Base-by-base conservation (phyloP, 1,140 invertebrate species). In the Acromyrmex charruanus region DNA sequence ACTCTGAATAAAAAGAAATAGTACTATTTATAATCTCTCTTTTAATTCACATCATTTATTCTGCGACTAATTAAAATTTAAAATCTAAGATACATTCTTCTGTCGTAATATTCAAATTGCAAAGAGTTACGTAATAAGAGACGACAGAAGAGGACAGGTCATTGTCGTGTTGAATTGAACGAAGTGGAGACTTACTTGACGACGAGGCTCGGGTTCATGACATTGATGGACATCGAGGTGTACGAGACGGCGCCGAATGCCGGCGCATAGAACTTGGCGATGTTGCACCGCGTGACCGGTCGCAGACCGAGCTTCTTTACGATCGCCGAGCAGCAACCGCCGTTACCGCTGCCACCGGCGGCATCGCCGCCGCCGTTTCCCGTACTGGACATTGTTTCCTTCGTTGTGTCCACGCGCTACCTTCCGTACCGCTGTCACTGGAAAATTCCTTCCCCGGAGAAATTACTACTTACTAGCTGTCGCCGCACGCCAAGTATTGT, bases 161-260 rank as follows among this genome's bases (percentile, higher is more conserved):
- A 1, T 53, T n/a, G 28, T 51, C 44, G 14, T 14, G 0, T 44
- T 3, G 10, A 69, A n/a, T 49, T 4, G 10, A 65, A 66, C 12
- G 10, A 21, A 35, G 4, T 4, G 16, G 31, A 77, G 31, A 25
- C 68, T 93, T 95, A 96, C 96, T 96, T 96, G 21, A 96, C 91
- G 10, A 96, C 93, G 59, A 97, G 94, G 61, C 94, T 94, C 0
- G 97, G 97, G 91, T 97, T 97, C 96, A 97, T 97, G 66, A 97
- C 96, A 93, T 97, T 97, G 39, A 97, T 93, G 53, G 96, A 96
- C 9, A 97, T 93, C 31, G 96, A 96, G 18, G 95, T 96, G 88
- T 97, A 97, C 58, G 96, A 96, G 18, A 95, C 93, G 16, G 96
- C 95, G n/a, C 97, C 96, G 87, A 96, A 95, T 9, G 96, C 91